Conservation (phyloP, 2,113 vertebrate species). For the Aptenodytes patagonicus region DNA sequence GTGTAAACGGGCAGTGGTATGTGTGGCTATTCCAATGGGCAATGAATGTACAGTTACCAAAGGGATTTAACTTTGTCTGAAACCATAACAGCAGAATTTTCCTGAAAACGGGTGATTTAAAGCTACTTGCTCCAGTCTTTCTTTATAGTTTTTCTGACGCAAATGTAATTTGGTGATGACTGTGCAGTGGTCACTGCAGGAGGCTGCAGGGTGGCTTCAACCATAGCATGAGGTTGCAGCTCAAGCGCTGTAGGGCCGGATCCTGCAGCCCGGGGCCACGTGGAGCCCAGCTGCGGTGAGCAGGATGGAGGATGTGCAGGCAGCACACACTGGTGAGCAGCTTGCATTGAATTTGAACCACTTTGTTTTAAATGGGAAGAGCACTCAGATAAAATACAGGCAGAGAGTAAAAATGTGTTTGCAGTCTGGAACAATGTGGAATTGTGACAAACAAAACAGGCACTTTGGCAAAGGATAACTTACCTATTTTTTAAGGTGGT, state of each 20-base stretch:
- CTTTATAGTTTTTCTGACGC: neutral
- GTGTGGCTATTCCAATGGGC: neutral
- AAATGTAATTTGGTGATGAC: no score
- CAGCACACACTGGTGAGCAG: accelerated
- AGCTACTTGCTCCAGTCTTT: neutral
- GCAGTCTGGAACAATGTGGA: neutral
- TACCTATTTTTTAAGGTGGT: neutral
- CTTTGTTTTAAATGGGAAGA: neutral
- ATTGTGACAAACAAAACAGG: neutral
- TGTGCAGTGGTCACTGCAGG: accelerated
- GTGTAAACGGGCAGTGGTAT: accelerated
- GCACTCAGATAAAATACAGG: neutral
- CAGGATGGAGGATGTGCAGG: accelerated
- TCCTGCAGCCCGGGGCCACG: accelerated
- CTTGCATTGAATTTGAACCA: accelerated
- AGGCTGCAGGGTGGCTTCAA: neutral
- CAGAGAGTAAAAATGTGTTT: neutral
- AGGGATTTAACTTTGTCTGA: neutral
- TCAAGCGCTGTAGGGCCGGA: accelerated
- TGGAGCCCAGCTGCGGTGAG: neutral
- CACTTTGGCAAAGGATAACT: neutral
- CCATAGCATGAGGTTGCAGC: accelerated
- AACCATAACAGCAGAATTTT: neutral
- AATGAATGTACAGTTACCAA: neutral
- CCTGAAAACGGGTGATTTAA: no score